Percentiles rank a stretch among this genome's conserved stretches.
Evolutionary conservation across 2,113 vertebrate genomes (phyloP).

Genomic region (Crotalus tigris): DNA sequence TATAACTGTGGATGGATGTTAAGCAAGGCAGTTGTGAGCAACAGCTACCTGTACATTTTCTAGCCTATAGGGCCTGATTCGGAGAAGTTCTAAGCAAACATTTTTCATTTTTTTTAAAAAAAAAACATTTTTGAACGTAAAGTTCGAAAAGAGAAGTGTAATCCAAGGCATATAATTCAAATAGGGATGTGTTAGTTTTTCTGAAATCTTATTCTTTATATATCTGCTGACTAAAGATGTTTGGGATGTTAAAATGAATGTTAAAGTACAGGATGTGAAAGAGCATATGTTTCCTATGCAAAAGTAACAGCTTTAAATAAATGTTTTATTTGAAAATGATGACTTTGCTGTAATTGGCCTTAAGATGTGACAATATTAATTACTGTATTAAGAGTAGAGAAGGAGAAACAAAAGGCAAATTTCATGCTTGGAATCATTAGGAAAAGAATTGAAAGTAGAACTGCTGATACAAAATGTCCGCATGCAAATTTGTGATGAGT

Average conservation of each 20-base stretch:
- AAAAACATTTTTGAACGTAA: not conserved
- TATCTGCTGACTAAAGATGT: slow-evolving; percentile 40
- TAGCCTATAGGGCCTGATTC: not conserved
- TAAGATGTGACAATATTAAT: not conserved
- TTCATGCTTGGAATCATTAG: not conserved
- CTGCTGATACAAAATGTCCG: not conserved
- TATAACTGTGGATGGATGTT: not conserved
- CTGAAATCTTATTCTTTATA: not conserved
- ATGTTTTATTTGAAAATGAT: slow-evolving; percentile 46
- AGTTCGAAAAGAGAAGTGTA: not conserved
- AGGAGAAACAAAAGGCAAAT: not conserved
- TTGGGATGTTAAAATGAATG: slow-evolving; percentile 35
- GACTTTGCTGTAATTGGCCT: slow-evolving; percentile 21
- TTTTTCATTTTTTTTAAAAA: not conserved
- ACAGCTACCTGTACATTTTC: not conserved
- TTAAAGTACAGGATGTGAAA: slow-evolving; percentile 31
- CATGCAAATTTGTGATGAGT: not conserved
- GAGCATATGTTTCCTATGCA: slow-evolving; percentile 47
- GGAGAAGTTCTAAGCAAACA: not conserved
- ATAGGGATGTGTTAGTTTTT: not conserved
- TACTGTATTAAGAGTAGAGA: not conserved
- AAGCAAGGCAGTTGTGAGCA: not conserved
- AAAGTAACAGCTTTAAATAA: slow-evolving; percentile 15
- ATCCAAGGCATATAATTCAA: not conserved
- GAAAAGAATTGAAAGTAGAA: not conserved